phyloP scores from a whole-genome alignment of 2,888 invertebrate species.

The Corythucha ciliata region DNA sequence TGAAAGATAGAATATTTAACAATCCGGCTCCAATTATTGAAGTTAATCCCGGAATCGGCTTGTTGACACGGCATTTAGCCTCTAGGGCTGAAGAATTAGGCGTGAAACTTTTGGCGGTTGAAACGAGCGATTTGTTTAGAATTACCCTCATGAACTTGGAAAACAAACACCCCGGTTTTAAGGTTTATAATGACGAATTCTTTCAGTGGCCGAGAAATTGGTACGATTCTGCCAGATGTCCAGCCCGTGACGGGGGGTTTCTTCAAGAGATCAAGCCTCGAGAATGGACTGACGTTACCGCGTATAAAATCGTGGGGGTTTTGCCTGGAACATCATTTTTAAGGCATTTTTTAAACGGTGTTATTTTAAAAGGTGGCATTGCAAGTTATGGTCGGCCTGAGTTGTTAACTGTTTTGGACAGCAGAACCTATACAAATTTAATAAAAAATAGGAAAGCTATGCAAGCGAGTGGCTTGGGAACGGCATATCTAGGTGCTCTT shows the following conservation, averaged over 20 bases:
- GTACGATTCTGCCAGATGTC: no score
- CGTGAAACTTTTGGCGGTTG: conserved; percentile 19
- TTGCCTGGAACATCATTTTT: conserved; percentile 11
- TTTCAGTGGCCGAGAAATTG: conserved; percentile 5
- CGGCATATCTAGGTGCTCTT: no score
- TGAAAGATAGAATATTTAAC: conserved; percentile 12
- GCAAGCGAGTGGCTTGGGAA: no score
- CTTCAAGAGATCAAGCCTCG: conserved; percentile 12
- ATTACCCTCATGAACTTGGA: not conserved
- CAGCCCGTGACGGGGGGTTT: no score
- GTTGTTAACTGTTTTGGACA: no score
- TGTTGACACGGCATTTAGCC: conserved; percentile 20
- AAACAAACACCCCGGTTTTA: conserved; percentile 4
- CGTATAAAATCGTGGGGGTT: conserved; percentile 21
- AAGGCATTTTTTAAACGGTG: conserved; percentile 9
- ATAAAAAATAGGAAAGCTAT: no score
- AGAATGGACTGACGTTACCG: conserved; percentile 19
- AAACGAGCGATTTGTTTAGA: conserved; percentile 21
- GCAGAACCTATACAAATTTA: no score
- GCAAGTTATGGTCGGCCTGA: conserved; percentile 22
- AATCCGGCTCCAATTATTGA: conserved; percentile 20
- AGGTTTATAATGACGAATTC: conserved; percentile 13
- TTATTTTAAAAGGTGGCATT: conserved; percentile 21
- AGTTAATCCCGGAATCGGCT: conserved; percentile 27
- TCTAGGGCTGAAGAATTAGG: no score